Conservation (phyloP, 2,888 invertebrate genomes). For the Ceratothoa steindachneri region DNA sequence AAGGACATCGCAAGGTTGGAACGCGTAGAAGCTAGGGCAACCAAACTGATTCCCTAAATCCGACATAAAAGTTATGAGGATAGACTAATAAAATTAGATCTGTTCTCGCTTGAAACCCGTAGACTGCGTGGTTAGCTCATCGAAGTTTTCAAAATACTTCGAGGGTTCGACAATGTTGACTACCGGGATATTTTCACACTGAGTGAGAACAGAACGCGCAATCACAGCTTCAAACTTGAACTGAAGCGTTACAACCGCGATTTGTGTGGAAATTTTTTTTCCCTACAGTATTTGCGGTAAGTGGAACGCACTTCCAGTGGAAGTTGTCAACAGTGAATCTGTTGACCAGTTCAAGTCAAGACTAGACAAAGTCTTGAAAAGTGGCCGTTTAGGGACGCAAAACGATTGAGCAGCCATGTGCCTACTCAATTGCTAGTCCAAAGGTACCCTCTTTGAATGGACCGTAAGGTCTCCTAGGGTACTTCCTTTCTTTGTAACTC, state of each 20-base stretch:
- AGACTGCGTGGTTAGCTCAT: not conserved
- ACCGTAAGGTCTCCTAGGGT: not conserved
- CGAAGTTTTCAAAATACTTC: not conserved
- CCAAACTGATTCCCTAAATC: not conserved
- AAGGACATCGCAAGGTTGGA: not conserved
- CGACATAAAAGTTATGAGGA: not conserved
- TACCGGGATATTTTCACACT: not conserved
- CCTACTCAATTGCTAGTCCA: no score
- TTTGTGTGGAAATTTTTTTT: not conserved
- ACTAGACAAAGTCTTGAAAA: not conserved
- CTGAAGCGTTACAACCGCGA: not conserved
- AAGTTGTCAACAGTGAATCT: not conserved
- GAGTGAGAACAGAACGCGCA: not conserved
- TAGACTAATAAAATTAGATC: not conserved
- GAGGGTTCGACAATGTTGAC: not conserved
- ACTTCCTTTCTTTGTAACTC: not conserved
- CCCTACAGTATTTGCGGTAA: not conserved
- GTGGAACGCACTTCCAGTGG: not conserved
- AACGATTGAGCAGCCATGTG: no score
- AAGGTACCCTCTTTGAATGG: not conserved
- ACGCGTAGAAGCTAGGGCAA: not conserved
- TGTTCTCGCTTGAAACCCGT: not conserved
- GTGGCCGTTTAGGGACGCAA: not conserved
- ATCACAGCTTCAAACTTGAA: not conserved
- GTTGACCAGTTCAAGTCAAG: not conserved